Evolutionary conservation across 2,888 invertebrate genomes (phyloP).

Genomic region (Drosophila glabriapex): DNA sequence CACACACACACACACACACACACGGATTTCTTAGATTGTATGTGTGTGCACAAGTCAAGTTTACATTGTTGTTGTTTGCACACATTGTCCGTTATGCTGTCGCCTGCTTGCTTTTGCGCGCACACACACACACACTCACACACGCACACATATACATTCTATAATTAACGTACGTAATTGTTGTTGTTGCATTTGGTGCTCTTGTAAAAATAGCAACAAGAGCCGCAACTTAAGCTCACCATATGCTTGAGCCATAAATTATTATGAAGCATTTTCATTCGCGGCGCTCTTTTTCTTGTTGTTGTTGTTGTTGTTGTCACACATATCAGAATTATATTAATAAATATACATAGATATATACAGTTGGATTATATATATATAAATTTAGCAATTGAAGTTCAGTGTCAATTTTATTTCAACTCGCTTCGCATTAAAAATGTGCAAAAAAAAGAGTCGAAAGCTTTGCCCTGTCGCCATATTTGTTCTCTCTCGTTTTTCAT

Average conservation of each 20-base stretch:
- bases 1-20: neutral
- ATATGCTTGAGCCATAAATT: conserved; percentile 58
- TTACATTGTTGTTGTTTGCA: conserved; percentile 41
- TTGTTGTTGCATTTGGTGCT: conserved; percentile 16
- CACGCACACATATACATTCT: conserved; percentile 28
- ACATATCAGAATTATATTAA: neutral
- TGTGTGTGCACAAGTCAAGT: conserved; percentile 34
- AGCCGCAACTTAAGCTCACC: conserved; percentile 33
- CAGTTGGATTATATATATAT: neutral
- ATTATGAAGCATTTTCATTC: conserved; percentile 39
- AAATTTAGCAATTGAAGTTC: conserved; percentile 63
- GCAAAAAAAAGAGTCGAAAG: conserved; percentile 47
- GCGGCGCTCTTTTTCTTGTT: conserved; percentile 15
- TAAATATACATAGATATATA: neutral
- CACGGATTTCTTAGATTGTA: neutral
- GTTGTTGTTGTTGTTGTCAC: conserved; percentile 16
- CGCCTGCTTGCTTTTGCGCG: conserved; percentile 32
- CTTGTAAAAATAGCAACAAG: conserved; percentile 33
- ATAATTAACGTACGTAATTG: conserved; percentile 46
- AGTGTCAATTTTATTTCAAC: conserved; percentile 69
- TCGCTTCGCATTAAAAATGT: conserved; percentile 54
- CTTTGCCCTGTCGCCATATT: conserved; percentile 66
- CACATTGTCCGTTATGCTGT: conserved; percentile 39
- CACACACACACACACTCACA: conserved; percentile 18
- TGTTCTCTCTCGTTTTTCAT: conserved; percentile 19